Base-by-base conservation (phyloP, 2,113 vertebrate genomes). In the Ibidorhyncha struthersii region DNA sequence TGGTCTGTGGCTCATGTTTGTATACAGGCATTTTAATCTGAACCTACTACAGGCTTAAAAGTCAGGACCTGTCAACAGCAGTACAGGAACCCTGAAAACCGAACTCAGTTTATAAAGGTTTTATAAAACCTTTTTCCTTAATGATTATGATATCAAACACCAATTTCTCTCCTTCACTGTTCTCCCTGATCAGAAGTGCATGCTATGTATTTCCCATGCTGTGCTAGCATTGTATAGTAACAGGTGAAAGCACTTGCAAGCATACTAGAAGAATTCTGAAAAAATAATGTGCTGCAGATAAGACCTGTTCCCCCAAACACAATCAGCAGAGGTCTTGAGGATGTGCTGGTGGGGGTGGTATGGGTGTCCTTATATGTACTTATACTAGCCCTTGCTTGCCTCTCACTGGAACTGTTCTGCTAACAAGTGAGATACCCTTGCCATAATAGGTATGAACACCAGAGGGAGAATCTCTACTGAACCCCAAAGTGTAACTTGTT, bases 101-200 rank as follows among this genome's bases (percentile, higher is more conserved):
- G 0, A 9, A 7, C 10, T 45, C 0, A 0, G 3, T 49, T 52
- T 50, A 9, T 12, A 21, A 12, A 32, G 12, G 8, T 1, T 22
- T 47, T 2, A 73, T 53, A 9, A 12, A 29, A 3, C 1, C 1
- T 41, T 71, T 67, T 49, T 32, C 10, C 30, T 83, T 71, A 36
- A 40, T 58, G 32, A 8, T 84, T 12, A 8, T 40, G 32, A 8
- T 55, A 19, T 8, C 17, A n/a, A 38, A 1, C 13, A 49, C 10
- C 8, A 23, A 10, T 26, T 71, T 40, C 6, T 38, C 41, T 58
- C 4, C 27, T 41, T 5, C 2, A 0, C 20, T 41, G 0, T 38
- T 45, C 12, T 41, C 5, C 26, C 49, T 6, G 32, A 26, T 50
- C 63, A 34, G 69, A 40, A 85, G 58, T 20, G 5, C 23, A 3